Percentiles rank a stretch among this genome's conserved stretches.
These are phyloP conservation scores for Gouania willdenowi DNA, from an alignment of 2,797 vertebrate species.

Conservation along the genomic window DNA sequence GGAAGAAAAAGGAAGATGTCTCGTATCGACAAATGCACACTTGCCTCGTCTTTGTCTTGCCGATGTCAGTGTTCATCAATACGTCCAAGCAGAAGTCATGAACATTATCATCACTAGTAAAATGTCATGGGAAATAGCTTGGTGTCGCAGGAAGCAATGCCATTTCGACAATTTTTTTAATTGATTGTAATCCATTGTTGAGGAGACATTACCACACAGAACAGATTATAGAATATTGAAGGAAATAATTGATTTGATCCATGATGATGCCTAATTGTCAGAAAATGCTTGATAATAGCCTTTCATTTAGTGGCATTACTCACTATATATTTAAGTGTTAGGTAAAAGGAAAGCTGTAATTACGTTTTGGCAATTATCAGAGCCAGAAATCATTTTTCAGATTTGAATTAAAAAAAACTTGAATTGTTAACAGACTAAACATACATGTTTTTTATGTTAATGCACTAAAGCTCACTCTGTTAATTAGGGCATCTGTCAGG, in stretches of 20 bases:
- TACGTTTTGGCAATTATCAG: constrained; percentile 29
- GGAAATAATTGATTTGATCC: constrained; percentile 60
- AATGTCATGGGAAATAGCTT: constrained; percentile 94
- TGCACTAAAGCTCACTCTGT: constrained; percentile 47
- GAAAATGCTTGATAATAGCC: constrained; percentile 53
- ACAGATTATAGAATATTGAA: constrained; percentile 65
- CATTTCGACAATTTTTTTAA: constrained; percentile 94
- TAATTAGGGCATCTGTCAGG: constrained; percentile 72
- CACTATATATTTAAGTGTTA: constrained; percentile 28
- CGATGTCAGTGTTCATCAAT: constrained; percentile 89
- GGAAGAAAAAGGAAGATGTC: constrained; percentile 70
- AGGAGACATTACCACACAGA: constrained; percentile 70
- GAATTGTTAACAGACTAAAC: constrained; percentile 41
- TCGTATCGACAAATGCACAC: constrained; percentile 73
- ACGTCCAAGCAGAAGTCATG: constrained; percentile 82
- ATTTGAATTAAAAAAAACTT: constrained; percentile 32
- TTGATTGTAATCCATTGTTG: constrained; percentile 93
- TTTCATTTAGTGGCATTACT: constrained; percentile 49
- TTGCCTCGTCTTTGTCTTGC: constrained; percentile 79
- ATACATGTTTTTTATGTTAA: constrained; percentile 51
- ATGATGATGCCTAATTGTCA: constrained; percentile 57
- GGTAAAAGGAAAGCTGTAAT: constrained; percentile 23
- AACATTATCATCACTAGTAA: constrained; percentile 83
- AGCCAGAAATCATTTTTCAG: constrained; percentile 21
- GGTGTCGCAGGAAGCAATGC: constrained; percentile 87